Base-by-base conservation (phyloP, 2,888 invertebrate species). In the Phania funesta region DNA sequence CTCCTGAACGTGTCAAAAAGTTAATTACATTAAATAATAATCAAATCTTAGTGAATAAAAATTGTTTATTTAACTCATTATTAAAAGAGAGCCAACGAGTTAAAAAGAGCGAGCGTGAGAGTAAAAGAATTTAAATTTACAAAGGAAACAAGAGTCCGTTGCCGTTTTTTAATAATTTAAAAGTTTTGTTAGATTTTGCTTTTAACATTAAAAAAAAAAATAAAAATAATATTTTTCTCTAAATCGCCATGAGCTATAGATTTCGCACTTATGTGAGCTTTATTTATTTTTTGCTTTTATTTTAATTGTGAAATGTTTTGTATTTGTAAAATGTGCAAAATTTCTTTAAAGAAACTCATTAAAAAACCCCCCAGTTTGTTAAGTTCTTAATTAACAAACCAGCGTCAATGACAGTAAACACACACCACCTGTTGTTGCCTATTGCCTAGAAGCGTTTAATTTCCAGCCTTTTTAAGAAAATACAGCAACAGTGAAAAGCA, bases 241-340 rank as follows among this genome's bases (percentile, higher is more conserved):
- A 60, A 75, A 76, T 41, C 35, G 48, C 62, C 70, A 84, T 84
- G 84, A 84, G 81, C 56, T 81, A 83, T 67, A 76, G 65, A 58
- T 71, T 77, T 65, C 80, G 81, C 79, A 83, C 74, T 65, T 82
- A 84, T 80, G 84, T 84, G 84, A 84, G 83, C 84, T 82, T 82
- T 41, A 26, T 50, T 68, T 77, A 32, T 76, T 52, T 18, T 20
- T 71, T 35, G 76, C 70, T 78, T 54, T 64, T 18, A 60, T 56
- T n/a, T n/a, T 65, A 52, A 67, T 18, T 71, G 80, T 79, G 50
- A 35, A 67, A 44, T 64, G 13, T 65, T 29, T 38, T 50, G 20
- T 71, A 16, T 46, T 46, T 50, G 38, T 68, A 60, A 76, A 56
- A 65, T 73, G 41, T 71, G 20, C n/a, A 41, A 13, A 48, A 38